Evolutionary conservation across 2,113 vertebrate species (phyloP).

Genomic region (Tachuris rubrigastra): DNA sequence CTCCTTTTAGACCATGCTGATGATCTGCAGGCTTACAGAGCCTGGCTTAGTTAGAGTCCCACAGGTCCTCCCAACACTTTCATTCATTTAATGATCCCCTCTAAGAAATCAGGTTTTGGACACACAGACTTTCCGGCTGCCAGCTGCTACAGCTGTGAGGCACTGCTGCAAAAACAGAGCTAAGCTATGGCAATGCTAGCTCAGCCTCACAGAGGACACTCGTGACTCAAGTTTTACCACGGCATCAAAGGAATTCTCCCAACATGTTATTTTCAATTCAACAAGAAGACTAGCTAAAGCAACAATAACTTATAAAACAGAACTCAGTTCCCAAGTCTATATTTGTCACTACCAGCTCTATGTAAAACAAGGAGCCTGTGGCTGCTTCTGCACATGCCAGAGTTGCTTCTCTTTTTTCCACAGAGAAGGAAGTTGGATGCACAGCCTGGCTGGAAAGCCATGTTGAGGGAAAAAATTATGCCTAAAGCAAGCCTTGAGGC

Average conservation of each 20-base stretch:
- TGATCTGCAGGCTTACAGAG: not conserved
- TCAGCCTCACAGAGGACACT: not conserved
- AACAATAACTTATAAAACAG: not conserved
- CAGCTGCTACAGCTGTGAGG: not conserved
- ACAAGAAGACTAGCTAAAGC: not conserved
- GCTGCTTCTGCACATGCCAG: not conserved
- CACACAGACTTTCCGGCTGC: not conserved
- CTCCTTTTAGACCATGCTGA: not conserved
- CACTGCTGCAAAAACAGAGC: not conserved
- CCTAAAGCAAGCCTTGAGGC: not conserved
- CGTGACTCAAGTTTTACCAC: not conserved
- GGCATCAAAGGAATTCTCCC: not conserved
- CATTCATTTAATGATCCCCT: not conserved
- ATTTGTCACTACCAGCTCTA: not conserved
- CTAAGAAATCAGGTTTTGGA: not conserved
- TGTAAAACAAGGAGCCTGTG: not conserved
- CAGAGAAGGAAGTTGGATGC: not conserved
- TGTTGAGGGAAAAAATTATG: not conserved
- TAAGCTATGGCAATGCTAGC: not conserved
- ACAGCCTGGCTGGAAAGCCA: not conserved
- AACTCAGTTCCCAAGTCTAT: not conserved
- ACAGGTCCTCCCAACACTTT: not conserved
- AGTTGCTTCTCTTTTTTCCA: not conserved
- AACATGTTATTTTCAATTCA: not conserved
- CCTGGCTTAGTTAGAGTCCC: not conserved